Conservation (phyloP, 1,140 invertebrate species). For the Trachymyrmex cornetzi region DNA sequence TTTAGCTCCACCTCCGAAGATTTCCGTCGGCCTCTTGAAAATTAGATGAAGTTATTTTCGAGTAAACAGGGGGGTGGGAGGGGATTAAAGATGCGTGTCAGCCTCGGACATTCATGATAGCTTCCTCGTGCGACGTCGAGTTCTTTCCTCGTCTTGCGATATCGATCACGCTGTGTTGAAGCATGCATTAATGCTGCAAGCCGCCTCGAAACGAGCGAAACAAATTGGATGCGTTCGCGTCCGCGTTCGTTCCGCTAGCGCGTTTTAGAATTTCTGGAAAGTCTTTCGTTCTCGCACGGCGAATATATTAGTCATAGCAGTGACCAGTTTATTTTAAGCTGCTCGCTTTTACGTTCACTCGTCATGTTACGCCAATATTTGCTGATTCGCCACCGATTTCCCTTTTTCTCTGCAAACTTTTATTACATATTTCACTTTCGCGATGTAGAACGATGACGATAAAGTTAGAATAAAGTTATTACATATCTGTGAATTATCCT, state of each 20-base stretch:
- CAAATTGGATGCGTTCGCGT: slow-evolving; percentile 64
- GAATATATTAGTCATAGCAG: slow-evolving; percentile 42
- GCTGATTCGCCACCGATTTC: background rate
- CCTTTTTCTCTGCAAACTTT: background rate
- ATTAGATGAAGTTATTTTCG: slow-evolving; percentile 24
- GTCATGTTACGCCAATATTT: slow-evolving; percentile 18
- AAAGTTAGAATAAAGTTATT: background rate
- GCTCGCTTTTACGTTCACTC: background rate
- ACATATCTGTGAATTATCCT: background rate
- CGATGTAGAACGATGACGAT: too few relatives aligned
- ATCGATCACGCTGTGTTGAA: slow-evolving; percentile 69
- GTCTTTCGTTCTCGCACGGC: slow-evolving; percentile 27
- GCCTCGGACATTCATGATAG: background rate
- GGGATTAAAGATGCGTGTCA: background rate
- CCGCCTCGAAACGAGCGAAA: slow-evolving; percentile 52
- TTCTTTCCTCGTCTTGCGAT: slow-evolving; percentile 37
- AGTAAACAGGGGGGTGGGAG: background rate
- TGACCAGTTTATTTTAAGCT: slow-evolving; percentile 55
- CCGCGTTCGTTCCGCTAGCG: slow-evolving; percentile 3
- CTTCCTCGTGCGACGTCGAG: background rate
- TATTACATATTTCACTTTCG: background rate
- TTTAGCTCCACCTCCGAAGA: background rate
- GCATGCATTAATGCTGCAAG: slow-evolving; percentile 64
- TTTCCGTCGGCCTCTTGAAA: background rate
- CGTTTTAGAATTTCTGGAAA: slow-evolving; percentile 61